Evolutionary conservation across 1,140 invertebrate species (phyloP).

Genomic region (Protaetia brevitarsis): DNA sequence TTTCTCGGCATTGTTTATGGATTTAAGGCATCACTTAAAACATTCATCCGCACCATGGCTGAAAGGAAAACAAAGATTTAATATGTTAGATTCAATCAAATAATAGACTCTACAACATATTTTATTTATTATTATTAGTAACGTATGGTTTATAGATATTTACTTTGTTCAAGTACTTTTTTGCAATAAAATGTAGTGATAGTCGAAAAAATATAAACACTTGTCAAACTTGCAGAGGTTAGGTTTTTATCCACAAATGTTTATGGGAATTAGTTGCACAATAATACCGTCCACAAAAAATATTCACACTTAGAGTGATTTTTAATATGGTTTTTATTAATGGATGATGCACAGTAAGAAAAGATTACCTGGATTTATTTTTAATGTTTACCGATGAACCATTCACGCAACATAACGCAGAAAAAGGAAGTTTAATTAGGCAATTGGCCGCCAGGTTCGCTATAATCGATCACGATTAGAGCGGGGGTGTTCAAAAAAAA

Average conservation of each 20-base stretch:
- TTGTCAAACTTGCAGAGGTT: not conserved
- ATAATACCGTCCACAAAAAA: not conserved
- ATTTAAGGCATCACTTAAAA: conserved; percentile 98
- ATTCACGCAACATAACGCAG: conserved; percentile 42
- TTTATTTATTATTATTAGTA: too few species aligned
- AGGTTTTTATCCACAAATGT: not conserved
- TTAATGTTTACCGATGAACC: conserved; percentile 47
- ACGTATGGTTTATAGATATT: too few species aligned
- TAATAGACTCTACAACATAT: too few species aligned
- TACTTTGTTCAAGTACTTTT: too few species aligned
- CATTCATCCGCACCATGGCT: conserved; percentile 99
- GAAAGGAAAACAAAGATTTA: conserved; percentile 36
- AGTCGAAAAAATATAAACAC: not conserved
- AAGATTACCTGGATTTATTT: conserved; percentile 54
- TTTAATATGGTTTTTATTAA: not conserved
- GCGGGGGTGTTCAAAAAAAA: not conserved
- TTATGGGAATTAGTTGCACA: not conserved
- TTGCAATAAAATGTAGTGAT: too few species aligned
- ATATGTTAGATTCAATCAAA: too few species aligned
- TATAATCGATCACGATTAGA: not conserved
- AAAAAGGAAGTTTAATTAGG: conserved; percentile 42
- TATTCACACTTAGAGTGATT: not conserved
- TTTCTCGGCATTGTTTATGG: conserved; percentile 99
- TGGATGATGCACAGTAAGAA: conserved; percentile 36
- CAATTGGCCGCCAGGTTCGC: not conserved